These are phyloP conservation scores for Tadarida brasiliensis DNA, from an alignment of 2,797 vertebrate genomes.

Conservation along the genomic window DNA sequence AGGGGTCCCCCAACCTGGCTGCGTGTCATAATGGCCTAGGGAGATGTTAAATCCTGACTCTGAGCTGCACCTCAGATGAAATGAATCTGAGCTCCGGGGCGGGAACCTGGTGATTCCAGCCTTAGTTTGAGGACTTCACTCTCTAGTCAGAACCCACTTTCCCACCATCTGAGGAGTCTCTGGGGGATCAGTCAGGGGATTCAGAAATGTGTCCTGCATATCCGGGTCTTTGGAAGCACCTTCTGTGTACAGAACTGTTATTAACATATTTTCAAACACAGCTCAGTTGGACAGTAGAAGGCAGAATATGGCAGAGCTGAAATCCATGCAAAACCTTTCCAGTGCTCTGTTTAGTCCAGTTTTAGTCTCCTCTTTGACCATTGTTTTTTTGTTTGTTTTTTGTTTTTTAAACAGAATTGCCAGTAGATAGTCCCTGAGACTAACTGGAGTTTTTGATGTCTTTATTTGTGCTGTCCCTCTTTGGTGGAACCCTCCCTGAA, in stretches of 20 bases:
- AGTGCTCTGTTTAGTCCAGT: neutral
- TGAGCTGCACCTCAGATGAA: neutral
- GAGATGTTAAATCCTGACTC: neutral
- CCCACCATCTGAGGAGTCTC: neutral
- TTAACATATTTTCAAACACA: neutral
- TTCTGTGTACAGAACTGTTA: neutral
- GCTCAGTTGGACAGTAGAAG: neutral
- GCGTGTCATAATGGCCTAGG: neutral
- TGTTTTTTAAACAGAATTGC: neutral
- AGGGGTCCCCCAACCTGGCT: neutral
- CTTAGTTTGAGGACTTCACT: neutral
- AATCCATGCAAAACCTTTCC: neutral
- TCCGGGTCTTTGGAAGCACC: neutral
- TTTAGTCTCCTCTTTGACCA: neutral
- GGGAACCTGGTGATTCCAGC: neutral
- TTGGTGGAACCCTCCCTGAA: neutral
- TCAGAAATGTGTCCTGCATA: neutral
- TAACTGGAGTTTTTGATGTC: neutral
- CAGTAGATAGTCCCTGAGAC: neutral
- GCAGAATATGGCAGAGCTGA: neutral
- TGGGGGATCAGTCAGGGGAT: neutral
- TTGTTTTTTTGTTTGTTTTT: neutral
- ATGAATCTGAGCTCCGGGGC: neutral
- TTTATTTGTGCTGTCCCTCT: neutral
- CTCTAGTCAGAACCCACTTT: neutral